These are phyloP conservation scores for Globodera rostochiensis DNA, from an alignment of 1,140 invertebrate genomes.

Conservation along the genomic window DNA sequence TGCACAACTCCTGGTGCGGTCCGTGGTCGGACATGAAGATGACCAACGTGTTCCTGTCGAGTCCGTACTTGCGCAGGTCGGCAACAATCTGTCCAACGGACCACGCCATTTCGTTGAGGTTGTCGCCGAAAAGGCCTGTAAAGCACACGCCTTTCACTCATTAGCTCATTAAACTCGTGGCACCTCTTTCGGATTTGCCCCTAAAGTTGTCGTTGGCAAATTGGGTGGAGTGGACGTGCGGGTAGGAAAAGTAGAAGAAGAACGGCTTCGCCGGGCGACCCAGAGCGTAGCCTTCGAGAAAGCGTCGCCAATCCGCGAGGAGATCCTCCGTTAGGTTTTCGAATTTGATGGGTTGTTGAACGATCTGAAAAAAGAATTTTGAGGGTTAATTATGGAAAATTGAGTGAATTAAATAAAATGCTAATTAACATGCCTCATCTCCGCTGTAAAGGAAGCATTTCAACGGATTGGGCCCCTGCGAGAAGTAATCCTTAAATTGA, in stretches of 20 bases:
- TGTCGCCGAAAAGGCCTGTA: conserved; percentile 43
- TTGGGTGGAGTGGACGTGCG: conserved; percentile 63
- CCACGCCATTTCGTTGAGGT: conserved; percentile 65
- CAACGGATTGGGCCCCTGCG: conserved; percentile 25
- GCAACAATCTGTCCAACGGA: conserved; percentile 61
- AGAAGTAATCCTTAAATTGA: conserved; percentile 34
- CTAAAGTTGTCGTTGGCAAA: conserved; percentile 58
- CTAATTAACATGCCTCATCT: conserved; percentile 40
- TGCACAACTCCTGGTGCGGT: conserved; percentile 63
- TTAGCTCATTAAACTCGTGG: not conserved
- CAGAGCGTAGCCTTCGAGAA: conserved; percentile 43
- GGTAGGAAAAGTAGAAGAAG: conserved; percentile 66
- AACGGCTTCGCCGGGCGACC: conserved; percentile 45
- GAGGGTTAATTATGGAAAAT: not conserved
- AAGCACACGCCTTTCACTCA: not conserved
- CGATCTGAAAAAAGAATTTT: conserved; percentile 41
- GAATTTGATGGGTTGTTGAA: conserved; percentile 64
- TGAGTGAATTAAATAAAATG: not conserved
- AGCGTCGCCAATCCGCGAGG: conserved; percentile 64
- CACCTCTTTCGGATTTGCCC: conserved; percentile 52
- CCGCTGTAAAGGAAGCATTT: conserved; percentile 64
- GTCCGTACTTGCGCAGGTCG: conserved; percentile 40
- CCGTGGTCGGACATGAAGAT: conserved; percentile 65
- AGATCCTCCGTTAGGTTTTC: conserved; percentile 60
- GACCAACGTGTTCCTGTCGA: conserved; percentile 39